These are phyloP conservation scores for Sorex maritimensis DNA, from an alignment of 2,797 vertebrate genomes.

Conservation along the genomic window DNA sequence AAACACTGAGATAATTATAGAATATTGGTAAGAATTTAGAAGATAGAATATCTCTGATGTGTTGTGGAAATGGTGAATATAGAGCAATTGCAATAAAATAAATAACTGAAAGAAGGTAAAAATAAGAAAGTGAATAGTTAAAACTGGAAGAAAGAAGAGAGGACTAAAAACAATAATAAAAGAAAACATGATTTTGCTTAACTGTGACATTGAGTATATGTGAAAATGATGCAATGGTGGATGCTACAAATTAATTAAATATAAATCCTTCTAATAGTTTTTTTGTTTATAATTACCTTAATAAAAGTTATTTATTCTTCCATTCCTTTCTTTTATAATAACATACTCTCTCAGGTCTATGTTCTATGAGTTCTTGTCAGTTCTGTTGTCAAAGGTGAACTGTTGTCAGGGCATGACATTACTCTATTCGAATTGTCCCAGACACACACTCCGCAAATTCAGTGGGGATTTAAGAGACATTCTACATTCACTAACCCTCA, in stretches of 20 bases:
- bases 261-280: background rate
- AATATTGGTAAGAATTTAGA: background rate
- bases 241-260: background rate
- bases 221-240: background rate
- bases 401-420: background rate
- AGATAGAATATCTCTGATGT: background rate
- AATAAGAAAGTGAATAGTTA: background rate
- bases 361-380: background rate
- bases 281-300: background rate
- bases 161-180: background rate
- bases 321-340: background rate
- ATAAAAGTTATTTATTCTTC: background rate
- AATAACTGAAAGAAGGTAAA: background rate
- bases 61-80: background rate
- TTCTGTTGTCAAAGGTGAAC: background rate
- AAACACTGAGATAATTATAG: slow-evolving; percentile 20
- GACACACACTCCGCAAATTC: background rate
- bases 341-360: background rate
- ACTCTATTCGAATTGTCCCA: background rate
- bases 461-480: background rate
- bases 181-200: background rate
- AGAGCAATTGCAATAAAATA: background rate
- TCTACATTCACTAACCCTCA: background rate
- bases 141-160: background rate
- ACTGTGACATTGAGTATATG: background rate